Conservation (phyloP, 2,888 invertebrate species). For the Pteria penguin region DNA sequence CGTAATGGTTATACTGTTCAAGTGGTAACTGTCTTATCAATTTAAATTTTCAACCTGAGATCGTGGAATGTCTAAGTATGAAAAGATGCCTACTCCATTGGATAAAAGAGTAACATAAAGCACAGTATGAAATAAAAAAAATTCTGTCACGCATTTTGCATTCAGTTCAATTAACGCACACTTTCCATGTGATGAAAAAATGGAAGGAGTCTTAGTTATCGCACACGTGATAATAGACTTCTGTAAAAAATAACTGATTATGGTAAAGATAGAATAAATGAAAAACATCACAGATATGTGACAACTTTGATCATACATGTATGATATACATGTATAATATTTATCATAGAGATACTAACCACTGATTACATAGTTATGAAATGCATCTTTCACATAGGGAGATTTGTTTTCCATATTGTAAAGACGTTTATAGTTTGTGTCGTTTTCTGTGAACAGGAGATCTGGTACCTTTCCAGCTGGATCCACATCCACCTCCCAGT, state of each 20-base stretch:
- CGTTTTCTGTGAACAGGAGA: slow-evolving; percentile 78
- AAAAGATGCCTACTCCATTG: too few species aligned
- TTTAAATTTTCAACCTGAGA: too few species aligned
- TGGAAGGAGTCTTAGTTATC: not conserved
- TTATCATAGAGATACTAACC: slow-evolving; percentile 44
- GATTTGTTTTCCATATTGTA: slow-evolving; percentile 53
- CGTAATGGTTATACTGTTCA: too few species aligned
- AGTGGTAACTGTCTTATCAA: too few species aligned
- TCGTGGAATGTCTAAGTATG: too few species aligned
- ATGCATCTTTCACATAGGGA: slow-evolving; percentile 70
- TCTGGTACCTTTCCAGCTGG: slow-evolving; percentile 58
- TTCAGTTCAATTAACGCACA: too few species aligned
- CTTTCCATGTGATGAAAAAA: too few species aligned
- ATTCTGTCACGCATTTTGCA: too few species aligned
- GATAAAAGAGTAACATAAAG: too few species aligned
- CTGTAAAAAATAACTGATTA: not conserved
- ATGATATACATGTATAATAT: not conserved
- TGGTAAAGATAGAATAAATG: not conserved
- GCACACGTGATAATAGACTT: not conserved
- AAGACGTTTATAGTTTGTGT: slow-evolving; percentile 74
- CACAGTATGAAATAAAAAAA: too few species aligned
- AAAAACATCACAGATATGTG: not conserved
- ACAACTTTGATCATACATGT: not conserved
- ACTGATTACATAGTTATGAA: slow-evolving; percentile 70
- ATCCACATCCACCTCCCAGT: slow-evolving; percentile 44